phyloP scores from a whole-genome alignment of 2,113 vertebrate genomes.

The Laticauda laticaudata region DNA sequence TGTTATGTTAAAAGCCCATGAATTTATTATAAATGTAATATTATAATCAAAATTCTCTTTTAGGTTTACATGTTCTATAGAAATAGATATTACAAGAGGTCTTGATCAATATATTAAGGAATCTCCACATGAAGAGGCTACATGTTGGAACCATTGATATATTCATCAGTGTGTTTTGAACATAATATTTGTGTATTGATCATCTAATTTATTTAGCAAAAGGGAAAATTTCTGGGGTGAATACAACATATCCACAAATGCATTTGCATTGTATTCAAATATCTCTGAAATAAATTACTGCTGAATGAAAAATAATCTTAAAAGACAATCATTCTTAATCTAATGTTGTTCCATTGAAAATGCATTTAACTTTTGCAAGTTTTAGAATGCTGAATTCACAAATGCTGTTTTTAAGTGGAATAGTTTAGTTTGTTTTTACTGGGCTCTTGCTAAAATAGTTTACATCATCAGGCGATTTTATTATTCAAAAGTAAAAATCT shows the following conservation, averaged over 20 bases:
- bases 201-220: neutral
- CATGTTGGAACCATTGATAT: neutral
- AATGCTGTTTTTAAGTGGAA: neutral
- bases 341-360: neutral
- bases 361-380: neutral
- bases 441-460: neutral
- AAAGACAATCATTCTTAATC: neutral
- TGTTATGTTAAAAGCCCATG: neutral
- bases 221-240: neutral
- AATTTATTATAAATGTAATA: neutral
- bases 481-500: neutral
- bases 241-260: neutral
- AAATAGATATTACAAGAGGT: neutral
- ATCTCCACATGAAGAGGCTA: neutral
- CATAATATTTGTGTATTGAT: neutral
- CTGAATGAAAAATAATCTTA: neutral
- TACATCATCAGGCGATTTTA: neutral
- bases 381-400: neutral
- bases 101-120: neutral
- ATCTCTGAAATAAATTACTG: neutral
- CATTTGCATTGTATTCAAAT: neutral
- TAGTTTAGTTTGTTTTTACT: neutral
- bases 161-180: neutral
- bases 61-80: neutral
- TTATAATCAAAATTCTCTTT: neutral